Evolutionary conservation across 2,888 invertebrate species (phyloP), one percentile per base, ranked within the genome.

Genomic region (Pelosia muscerda): DNA sequence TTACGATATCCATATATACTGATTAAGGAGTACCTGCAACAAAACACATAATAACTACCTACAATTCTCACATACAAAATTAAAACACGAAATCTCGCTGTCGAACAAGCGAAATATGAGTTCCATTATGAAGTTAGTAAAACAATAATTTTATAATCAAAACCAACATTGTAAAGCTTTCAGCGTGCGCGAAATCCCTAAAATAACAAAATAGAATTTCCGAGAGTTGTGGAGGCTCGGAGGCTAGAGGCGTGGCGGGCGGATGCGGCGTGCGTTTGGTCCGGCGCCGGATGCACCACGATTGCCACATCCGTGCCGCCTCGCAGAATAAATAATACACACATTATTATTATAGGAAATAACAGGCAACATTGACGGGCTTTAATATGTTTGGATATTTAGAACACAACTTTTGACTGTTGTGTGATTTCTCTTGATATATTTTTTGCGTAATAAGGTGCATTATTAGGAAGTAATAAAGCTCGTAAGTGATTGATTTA

Each of bases 251-350:
- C 78, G 82, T 81, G 81, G 81, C 77, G 78, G 77, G 81, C 90
- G 90, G 90, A 90, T 81, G 88, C 80, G 83, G 86, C 79, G 85
- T 86, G 89, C 90, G 89, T 86, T 89, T 82, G 86, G 86, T 84
- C 86, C 82, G 69, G 56, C 60, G 84, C 89, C 90, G 91, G 93
- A 90, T 80, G 88, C 79, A 78, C 76, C 75, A 78, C 85, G 87
- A 86, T 88, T 81, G 88, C 91, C 91, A 89, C 91, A 90, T 92
- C 93, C 92, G 91, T 80, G 79, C 73, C 74, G 66, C 73, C 63
- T 60, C 74, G 58, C 69, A 63, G 79, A 75, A 80, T 81, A 74
- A 75, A 72, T 82, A 78, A 81, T 80, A 77, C 71, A 74, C 60
- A 66, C 71, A 72, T 67, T 62, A 77, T 69, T 70, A 63, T 66